Percentiles rank a stretch among this genome's conserved stretches.
Evolutionary conservation across 2,888 invertebrate genomes (phyloP).

Genomic region (Stramonita haemastoma): DNA sequence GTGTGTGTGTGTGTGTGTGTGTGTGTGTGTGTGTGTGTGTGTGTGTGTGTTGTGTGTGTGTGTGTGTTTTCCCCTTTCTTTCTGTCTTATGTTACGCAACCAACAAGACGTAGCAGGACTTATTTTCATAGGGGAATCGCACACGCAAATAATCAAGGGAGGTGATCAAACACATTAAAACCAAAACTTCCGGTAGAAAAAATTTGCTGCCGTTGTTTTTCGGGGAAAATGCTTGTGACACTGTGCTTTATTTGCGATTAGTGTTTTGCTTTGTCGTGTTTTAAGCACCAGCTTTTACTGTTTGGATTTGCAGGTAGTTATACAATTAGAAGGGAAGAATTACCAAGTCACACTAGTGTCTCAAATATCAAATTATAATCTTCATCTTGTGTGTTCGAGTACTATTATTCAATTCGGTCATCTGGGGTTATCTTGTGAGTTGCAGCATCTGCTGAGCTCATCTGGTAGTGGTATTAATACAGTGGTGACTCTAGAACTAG

Average conservation of each 20-base stretch:
- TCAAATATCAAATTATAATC: too few species aligned
- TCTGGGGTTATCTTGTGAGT: too few species aligned
- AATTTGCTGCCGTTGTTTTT: conserved; percentile 18
- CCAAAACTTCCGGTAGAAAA: conserved; percentile 32
- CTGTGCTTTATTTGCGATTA: background rate
- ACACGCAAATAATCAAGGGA: background rate
- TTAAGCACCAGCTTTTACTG: background rate
- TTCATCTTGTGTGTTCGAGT: too few species aligned
- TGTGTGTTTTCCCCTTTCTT: background rate
- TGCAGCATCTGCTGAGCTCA: too few species aligned
- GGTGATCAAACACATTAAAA: background rate
- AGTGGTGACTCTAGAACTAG: too few species aligned
- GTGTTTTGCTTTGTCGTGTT: background rate
- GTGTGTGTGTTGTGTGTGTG: too few species aligned
- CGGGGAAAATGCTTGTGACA: background rate
- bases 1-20: too few species aligned
- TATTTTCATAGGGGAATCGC: background rate
- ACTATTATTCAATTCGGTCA: too few species aligned
- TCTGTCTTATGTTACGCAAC: background rate
- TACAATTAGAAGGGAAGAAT: background rate
- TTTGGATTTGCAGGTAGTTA: background rate
- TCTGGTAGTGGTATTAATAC: too few species aligned
- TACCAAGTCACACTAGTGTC: too few species aligned
- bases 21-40: too few species aligned
- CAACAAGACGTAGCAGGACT: background rate